Evolutionary conservation across 2,113 vertebrate species (phyloP), one percentile per base, ranked within the genome.

Genomic region (Onychostoma macrolepis): DNA sequence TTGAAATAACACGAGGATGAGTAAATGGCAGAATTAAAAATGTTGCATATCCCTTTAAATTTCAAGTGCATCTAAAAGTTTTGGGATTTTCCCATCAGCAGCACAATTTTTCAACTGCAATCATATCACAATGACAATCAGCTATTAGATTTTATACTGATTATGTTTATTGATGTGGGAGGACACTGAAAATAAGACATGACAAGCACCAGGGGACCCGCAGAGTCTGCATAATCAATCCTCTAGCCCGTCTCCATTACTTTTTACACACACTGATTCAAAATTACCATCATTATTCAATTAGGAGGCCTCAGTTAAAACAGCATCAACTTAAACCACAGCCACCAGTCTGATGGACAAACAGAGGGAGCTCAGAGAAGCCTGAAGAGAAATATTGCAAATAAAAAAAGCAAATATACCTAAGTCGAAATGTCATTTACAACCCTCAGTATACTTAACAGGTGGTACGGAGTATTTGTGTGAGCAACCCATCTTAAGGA

Each of bases 221-320:
- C n/a, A 6, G 17, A 67, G 38, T 15, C n/a, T 82, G 38, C 38
- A 45, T 67, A 45, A 82, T 67, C 61, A 82, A 82, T 45, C 80
- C 24, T 28, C 58, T 67, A 28, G 21, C 26, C 26, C 45, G 0
- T 50, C 45, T 50, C 48, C 28, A 50, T 69, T 83, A 85, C 61
- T 80, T 58, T 69, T 61, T 61, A n/a, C n/a, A 63, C 79, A 89
- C 90, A 86, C 36, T 61, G 75, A 88, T 48, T 43, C 9, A 77
- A 43, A 90, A 89, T 90, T 79, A 89, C 81, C 87, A 90, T 93
- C 88, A 93, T 90, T 92, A 91, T 91, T 92, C 88, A 90, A 88
- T 92, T 89, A 87, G 77, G 89, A 72, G 86, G 82, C 77, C 15
- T 36, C 80, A 13, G 77, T 79, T 82, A 26, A 4, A 81, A 87